These are phyloP conservation scores for Rhinopithecus roxellana DNA, from an alignment of 2,113 vertebrate species.

Conservation along the genomic window DNA sequence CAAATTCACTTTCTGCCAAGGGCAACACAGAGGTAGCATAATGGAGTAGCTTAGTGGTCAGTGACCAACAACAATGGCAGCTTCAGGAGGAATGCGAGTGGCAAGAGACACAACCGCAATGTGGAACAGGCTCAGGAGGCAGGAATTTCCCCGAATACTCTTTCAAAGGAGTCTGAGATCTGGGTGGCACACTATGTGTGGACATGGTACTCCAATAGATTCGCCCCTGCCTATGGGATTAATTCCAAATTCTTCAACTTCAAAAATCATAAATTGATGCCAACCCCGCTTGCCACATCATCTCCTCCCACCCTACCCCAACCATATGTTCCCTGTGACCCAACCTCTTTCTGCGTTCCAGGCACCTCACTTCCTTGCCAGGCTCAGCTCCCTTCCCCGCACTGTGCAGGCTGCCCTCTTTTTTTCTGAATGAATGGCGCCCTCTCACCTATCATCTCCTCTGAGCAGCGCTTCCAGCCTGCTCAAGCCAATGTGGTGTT, in stretches of 20 bases:
- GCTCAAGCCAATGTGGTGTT: neutral
- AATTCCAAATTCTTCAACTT: neutral
- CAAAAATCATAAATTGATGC: neutral
- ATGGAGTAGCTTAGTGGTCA: neutral
- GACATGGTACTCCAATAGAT: neutral
- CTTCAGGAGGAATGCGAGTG: neutral
- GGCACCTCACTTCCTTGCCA: neutral
- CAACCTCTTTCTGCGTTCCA: neutral
- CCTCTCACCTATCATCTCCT: neutral
- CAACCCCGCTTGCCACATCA: neutral
- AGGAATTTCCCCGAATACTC: neutral
- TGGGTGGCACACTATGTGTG: rapidly evolving
- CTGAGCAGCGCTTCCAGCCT: neutral
- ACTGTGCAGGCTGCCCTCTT: too few relatives aligned
- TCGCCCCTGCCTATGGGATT: neutral
- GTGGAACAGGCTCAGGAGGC: neutral
- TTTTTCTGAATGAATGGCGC: neutral
- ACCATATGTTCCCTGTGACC: neutral
- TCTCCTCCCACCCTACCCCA: neutral
- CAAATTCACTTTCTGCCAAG: neutral
- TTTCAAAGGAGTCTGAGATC: neutral
- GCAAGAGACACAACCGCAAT: neutral
- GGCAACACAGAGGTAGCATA: neutral
- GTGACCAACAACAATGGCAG: neutral
- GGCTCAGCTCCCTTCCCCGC: rapidly evolving